Evolutionary conservation across 2,888 invertebrate species (phyloP).

Genomic region (Leptothorax acervorum): DNA sequence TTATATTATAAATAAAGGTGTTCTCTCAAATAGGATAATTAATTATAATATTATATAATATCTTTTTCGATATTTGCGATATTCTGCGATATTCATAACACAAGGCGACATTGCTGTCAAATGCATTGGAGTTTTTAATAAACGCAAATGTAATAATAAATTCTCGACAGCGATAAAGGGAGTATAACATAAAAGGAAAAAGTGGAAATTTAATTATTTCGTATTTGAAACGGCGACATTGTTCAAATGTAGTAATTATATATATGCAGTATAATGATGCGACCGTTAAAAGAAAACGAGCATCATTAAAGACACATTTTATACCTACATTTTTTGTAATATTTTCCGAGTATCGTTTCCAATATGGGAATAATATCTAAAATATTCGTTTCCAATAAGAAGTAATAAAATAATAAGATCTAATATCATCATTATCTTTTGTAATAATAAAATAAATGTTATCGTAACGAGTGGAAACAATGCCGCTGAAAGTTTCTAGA

Average conservation of each 20-base stretch:
- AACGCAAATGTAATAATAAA: not conserved
- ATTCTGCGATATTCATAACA: not conserved
- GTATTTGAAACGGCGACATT: not conserved
- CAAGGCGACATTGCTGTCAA: not conserved
- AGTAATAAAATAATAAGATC: conserved; percentile 29
- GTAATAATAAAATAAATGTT: conserved; percentile 29
- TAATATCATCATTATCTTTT: not conserved
- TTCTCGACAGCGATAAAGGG: not conserved
- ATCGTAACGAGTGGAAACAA: not conserved
- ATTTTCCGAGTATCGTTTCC: not conserved
- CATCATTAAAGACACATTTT: not conserved
- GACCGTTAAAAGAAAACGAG: conserved; percentile 12
- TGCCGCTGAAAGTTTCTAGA: not conserved
- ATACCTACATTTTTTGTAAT: not conserved
- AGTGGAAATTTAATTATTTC: conserved; percentile 6
- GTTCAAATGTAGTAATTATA: not conserved
- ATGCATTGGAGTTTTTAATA: not conserved
- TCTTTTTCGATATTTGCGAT: too few relatives aligned
- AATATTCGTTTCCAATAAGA: too few relatives aligned
- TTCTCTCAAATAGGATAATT: not conserved
- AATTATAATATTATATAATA: not conserved
- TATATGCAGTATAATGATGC: not conserved
- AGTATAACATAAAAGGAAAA: not conserved
- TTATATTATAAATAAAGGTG: not conserved
- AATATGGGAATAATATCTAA: too few relatives aligned